Percentiles rank a stretch among this genome's conserved stretches.
Conservation (phyloP, 2,797 vertebrate species). For the Anguilla pacifica region DNA sequence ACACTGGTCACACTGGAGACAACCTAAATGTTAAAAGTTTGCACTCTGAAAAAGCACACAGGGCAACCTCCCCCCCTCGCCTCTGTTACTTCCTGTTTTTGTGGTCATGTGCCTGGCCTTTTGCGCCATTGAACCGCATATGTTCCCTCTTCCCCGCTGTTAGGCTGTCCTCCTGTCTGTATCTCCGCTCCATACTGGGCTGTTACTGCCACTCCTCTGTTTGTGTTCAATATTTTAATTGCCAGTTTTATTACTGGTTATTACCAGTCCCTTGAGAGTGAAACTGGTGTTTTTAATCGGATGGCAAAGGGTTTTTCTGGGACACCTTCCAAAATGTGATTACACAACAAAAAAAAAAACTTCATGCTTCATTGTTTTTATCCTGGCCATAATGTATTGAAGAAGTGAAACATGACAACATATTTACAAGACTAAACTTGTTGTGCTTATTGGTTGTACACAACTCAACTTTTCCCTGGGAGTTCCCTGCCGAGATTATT, state of each 20-base stretch:
- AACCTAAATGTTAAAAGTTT: neutral
- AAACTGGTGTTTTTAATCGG: constrained; percentile 9
- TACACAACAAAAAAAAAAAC: neutral
- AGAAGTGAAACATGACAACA: neutral
- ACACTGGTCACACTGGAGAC: neutral
- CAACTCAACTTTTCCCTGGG: neutral
- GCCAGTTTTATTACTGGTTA: neutral
- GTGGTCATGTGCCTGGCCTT: neutral
- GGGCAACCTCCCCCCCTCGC: neutral
- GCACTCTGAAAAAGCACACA: neutral
- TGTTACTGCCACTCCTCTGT: neutral
- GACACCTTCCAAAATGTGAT: neutral
- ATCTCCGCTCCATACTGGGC: neutral
- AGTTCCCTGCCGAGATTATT: neutral
- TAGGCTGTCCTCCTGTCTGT: neutral
- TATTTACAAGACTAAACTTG: neutral
- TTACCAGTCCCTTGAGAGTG: neutral
- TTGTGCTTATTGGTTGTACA: neutral
- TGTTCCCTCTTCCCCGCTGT: neutral
- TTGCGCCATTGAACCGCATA: neutral
- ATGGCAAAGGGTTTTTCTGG: neutral
- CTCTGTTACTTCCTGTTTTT: constrained; percentile 14
- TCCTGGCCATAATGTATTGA: neutral
- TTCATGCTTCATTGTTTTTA: neutral
- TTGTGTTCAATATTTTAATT: neutral